Base-by-base conservation (phyloP, 2,888 invertebrate species). In the Amorpha juglandis region DNA sequence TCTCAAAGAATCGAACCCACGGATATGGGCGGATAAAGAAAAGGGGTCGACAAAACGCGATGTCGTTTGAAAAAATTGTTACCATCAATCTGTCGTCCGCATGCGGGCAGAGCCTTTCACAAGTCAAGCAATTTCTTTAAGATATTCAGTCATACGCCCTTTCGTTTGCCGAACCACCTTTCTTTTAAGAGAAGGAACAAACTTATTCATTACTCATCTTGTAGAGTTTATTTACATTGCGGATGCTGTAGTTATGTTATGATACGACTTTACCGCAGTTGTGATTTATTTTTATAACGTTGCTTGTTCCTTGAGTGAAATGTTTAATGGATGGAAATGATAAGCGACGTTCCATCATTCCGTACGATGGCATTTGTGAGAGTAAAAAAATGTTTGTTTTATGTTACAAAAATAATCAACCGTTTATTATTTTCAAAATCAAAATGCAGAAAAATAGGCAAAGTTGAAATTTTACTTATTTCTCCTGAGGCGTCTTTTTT, bases 101-200 rank as follows among this genome's bases (percentile, higher is more conserved):
- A 82, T 82, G 77, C 81, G 83, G 80, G 84, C 68, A 70, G 78
- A 81, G 81, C 78, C 76, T 71, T 78, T 81, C 71, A 77, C 74
- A 82, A 86, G 86, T 84, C 81, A 81, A 82, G 80, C 78, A 78
- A 82, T 83, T 83, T 78, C 67, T 74, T 74, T 62, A 73, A 78
- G 78, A 77, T 81, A 77, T 81, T 86, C 76, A 71, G 77, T 83
- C 80, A 82, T 79, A 74, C 69, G 47, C 62, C 52, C 67, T 68
- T 66, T 69, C 73, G 75, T 76, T 76, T 75, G 71, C 62, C 64
- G 68, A 77, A 74, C 75, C 74, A 79, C 79, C 82, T 80, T 77
- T 78, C 76, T 73, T 69, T 71, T 71, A 74, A 81, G 75, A 76
- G 71, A 71, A 69, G 69, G 73, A 73, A 79, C 77, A 80, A 81